phyloP scores from a whole-genome alignment of 2,797 vertebrate genomes.

The Tokudaia muenninki region DNA sequence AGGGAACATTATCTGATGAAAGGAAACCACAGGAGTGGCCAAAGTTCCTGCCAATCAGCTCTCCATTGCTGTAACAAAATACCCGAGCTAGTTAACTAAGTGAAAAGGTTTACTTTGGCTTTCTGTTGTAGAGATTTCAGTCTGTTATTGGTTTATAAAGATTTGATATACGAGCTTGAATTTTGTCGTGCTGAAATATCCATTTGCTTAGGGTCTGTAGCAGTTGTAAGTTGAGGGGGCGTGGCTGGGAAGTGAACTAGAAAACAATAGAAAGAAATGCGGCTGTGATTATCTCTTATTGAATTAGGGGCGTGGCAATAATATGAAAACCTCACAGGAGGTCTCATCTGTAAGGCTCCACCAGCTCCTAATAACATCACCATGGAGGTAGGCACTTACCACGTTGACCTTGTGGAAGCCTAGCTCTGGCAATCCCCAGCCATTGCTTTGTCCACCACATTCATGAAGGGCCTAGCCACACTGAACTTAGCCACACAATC shows the following conservation, averaged over 20 bases:
- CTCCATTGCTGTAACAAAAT: neutral
- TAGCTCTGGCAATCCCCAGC: neutral
- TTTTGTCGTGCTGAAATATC: neutral
- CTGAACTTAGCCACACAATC: neutral
- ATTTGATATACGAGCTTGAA: neutral
- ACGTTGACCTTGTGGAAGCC: neutral
- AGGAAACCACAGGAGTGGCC: neutral
- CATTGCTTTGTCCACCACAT: neutral
- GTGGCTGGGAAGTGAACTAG: neutral
- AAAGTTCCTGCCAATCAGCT: neutral
- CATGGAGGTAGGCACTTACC: neutral
- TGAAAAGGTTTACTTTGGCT: neutral
- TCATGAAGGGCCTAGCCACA: fast-evolving
- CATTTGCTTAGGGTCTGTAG: neutral
- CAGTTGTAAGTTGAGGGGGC: too few species aligned
- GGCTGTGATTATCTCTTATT: too few species aligned
- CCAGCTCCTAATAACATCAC: neutral
- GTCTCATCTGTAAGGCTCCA: neutral
- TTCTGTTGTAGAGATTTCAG: neutral
- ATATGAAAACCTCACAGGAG: too few species aligned
- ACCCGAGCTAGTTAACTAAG: neutral
- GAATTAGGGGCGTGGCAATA: fast-evolving
- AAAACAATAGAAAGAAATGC: neutral
- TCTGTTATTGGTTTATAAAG: neutral
- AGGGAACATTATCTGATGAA: neutral